phyloP scores from a whole-genome alignment of 2,797 vertebrate species.

The Chaetodon trifasciatus region DNA sequence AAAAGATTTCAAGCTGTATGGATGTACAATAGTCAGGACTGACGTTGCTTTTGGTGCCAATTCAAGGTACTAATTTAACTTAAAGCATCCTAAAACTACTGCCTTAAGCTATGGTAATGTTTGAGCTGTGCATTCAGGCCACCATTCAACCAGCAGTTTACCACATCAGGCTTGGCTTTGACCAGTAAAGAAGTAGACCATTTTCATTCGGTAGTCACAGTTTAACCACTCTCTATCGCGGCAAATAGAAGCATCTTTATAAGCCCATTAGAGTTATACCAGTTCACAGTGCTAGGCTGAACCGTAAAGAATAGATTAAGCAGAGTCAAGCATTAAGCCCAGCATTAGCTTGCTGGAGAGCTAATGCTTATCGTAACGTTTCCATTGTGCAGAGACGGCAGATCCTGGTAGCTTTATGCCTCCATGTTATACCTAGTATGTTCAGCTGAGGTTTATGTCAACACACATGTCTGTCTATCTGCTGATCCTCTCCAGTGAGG shows the following conservation, averaged over 20 bases:
- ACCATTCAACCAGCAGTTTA: constrained; percentile 16
- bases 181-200: constrained; percentile 11
- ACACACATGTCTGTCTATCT: constrained; percentile 61
- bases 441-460: constrained; percentile 69
- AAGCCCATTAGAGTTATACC: constrained; percentile 64
- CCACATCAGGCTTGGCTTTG: constrained; percentile 29
- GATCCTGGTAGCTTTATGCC: constrained; percentile 67
- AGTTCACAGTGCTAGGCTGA: constrained; percentile 58
- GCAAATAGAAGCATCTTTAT: constrained; percentile 43
- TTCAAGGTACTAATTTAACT: constrained; percentile 36
- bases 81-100: constrained; percentile 28
- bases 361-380: constrained; percentile 58
- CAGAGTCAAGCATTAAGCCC: constrained; percentile 66
- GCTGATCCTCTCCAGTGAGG: constrained; percentile 59
- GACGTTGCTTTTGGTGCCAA: constrained; percentile 13
- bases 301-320: constrained; percentile 74
- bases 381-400: constrained; percentile 65
- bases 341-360: constrained; percentile 59
- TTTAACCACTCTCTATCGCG: constrained; percentile 20
- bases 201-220: constrained; percentile 30
- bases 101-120: constrained; percentile 12
- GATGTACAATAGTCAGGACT: constrained; percentile 26
- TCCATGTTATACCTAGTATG: constrained; percentile 57
- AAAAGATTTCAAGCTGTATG: constrained; percentile 21
- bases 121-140: constrained; percentile 34